phyloP scores from a whole-genome alignment of 2,113 vertebrate species.

The Alosa alosa region DNA sequence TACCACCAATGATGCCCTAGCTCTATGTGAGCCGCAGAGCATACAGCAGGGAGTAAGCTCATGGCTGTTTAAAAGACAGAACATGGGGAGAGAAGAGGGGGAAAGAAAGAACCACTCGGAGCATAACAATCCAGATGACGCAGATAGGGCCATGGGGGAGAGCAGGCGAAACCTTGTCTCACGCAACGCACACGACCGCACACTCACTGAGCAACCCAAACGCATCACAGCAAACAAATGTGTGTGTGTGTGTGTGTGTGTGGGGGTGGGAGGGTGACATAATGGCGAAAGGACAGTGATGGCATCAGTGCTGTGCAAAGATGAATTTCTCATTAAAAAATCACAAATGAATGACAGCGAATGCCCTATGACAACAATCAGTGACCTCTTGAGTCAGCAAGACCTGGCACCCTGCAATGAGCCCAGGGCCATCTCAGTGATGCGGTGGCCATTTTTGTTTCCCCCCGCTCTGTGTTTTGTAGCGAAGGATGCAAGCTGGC shows the following conservation, averaged over 20 bases:
- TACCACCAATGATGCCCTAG: too few relatives aligned
- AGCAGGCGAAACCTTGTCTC: neutral
- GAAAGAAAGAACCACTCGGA: neutral
- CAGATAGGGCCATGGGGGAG: neutral
- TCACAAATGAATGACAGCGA: neutral
- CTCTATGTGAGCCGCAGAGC: too few relatives aligned
- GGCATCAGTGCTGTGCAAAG: neutral
- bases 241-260: neutral
- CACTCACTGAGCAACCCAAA: neutral
- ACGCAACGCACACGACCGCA: neutral
- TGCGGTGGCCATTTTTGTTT: neutral
- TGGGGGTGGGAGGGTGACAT: neutral
- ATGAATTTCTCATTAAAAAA: neutral
- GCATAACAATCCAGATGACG: neutral
- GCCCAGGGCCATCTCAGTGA: conserved; percentile 11
- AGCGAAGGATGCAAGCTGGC: neutral
- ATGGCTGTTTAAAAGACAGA: too few relatives aligned
- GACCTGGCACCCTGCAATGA: neutral
- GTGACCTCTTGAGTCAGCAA: neutral
- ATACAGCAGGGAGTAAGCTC: too few relatives aligned
- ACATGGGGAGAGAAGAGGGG: too few relatives aligned
- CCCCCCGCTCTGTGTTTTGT: neutral
- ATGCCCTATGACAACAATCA: neutral
- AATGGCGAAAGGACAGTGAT: neutral
- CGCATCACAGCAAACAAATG: neutral